Percentiles rank a stretch among this genome's conserved stretches.
Evolutionary conservation across 2,888 invertebrate genomes (phyloP).

Genomic region (Stegophylla sp.): DNA sequence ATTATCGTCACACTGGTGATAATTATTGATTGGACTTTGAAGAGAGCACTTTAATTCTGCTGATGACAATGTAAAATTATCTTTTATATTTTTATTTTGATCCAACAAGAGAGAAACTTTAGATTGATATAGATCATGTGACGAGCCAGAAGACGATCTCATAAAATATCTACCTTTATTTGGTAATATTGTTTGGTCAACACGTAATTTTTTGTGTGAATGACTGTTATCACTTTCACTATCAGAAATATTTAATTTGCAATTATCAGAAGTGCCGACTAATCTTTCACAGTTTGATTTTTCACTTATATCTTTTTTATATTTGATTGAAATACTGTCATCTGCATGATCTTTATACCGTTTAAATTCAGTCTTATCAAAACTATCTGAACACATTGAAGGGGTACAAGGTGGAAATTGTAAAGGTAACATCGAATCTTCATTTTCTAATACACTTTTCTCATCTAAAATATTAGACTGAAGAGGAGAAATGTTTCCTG

Average conservation of each 20-base stretch:
- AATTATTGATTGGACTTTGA: slow-evolving; percentile 23
- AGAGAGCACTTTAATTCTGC: slow-evolving; percentile 23
- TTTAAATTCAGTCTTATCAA: slow-evolving; percentile 36
- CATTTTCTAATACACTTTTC: slow-evolving; percentile 26
- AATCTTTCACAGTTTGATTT: slow-evolving; percentile 5
- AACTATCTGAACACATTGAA: slow-evolving; percentile 35
- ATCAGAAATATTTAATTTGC: slow-evolving; percentile 27
- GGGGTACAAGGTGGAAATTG: slow-evolving; percentile 12
- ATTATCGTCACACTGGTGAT: slow-evolving; percentile 14
- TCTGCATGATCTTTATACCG: not conserved
- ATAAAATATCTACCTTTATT: slow-evolving; percentile 52
- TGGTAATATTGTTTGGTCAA: slow-evolving; percentile 1
- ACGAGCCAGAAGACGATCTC: slow-evolving; percentile 44
- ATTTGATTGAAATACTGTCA: slow-evolving; percentile 16
- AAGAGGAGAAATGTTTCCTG: slow-evolving; percentile 9
- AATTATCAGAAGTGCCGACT: slow-evolving; percentile 11
- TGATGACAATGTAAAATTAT: not conserved
- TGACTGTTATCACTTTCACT: slow-evolving; percentile 13
- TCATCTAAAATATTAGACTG: slow-evolving; percentile 24
- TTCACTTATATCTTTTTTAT: not conserved
- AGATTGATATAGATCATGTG: slow-evolving; percentile 18
- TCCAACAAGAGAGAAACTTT: slow-evolving; percentile 36
- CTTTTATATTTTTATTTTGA: slow-evolving; percentile 48
- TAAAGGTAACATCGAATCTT: slow-evolving; percentile 29
- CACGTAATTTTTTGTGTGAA: slow-evolving; percentile 42